Conservation (phyloP, 2,797 vertebrate species). For the Sarcoramphus papa region DNA sequence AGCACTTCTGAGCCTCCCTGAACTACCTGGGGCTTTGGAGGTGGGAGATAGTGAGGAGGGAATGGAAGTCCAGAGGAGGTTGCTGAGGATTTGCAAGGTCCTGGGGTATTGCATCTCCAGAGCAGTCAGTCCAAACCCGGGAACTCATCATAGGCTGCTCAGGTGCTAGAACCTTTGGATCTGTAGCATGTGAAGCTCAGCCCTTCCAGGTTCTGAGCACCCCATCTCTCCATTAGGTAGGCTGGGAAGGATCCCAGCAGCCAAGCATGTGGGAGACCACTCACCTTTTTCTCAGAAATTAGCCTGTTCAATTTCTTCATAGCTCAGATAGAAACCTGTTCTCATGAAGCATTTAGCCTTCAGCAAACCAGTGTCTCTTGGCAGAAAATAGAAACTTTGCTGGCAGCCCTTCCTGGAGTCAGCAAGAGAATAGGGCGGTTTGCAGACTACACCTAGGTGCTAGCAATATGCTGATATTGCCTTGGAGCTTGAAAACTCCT, state of each 20-base stretch:
- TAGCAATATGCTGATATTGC: not conserved
- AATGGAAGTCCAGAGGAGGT: not conserved
- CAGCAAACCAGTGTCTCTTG: not conserved
- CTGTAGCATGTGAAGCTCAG: not conserved
- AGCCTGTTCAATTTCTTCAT: fast-evolving
- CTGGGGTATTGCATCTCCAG: not conserved
- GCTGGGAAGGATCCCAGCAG: not conserved
- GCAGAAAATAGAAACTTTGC: not conserved
- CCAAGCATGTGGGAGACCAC: not conserved
- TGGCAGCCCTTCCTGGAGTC: not conserved
- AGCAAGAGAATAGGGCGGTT: not conserved
- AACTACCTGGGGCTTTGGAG: not conserved
- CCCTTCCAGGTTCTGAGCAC: not conserved
- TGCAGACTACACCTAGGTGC: not conserved
- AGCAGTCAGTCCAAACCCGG: not conserved
- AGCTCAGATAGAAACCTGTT: not conserved
- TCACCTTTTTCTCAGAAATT: not conserved
- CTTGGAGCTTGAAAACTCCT: not conserved
- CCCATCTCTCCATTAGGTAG: not conserved
- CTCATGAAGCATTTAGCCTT: not conserved
- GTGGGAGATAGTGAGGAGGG: not conserved
- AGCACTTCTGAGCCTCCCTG: not conserved
- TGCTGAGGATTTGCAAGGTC: not conserved
- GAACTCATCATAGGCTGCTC: not conserved
- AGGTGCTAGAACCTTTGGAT: not conserved